Evolutionary conservation across 2,888 invertebrate species (phyloP).

Genomic region (Autographa pulchrina): DNA sequence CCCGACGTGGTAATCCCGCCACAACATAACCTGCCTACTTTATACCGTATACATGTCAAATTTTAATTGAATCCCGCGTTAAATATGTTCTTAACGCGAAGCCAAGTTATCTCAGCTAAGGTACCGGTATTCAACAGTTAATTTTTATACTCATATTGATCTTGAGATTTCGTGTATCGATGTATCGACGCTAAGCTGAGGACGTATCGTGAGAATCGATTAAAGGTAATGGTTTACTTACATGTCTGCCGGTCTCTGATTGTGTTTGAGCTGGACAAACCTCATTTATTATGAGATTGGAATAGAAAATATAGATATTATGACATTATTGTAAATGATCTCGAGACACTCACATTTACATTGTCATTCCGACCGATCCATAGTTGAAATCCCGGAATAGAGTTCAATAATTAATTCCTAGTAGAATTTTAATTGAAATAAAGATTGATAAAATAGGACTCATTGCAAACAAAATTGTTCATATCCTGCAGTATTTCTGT

Average conservation of each 20-base stretch:
- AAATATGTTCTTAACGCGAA: constrained; percentile 76
- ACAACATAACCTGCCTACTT: constrained; percentile 58
- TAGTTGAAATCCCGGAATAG: not conserved
- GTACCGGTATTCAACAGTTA: constrained; percentile 31
- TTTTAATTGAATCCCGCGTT: constrained; percentile 82
- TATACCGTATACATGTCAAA: constrained; percentile 79
- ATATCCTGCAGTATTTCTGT: not conserved
- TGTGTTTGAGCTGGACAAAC: not conserved
- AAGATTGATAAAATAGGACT: not conserved
- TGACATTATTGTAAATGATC: too few species aligned
- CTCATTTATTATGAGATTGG: not conserved
- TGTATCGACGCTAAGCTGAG: constrained; percentile 22
- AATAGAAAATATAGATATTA: not conserved
- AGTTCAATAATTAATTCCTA: not conserved
- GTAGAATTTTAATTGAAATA: too few species aligned
- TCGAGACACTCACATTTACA: too few species aligned
- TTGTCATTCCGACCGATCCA: too few species aligned
- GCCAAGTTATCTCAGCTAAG: constrained; percentile 47
- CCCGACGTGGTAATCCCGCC: constrained; percentile 55
- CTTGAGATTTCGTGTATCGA: constrained; percentile 33
- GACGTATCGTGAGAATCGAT: constrained; percentile 53
- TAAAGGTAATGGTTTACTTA: constrained; percentile 43
- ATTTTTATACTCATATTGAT: constrained; percentile 43
- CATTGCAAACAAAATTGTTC: not conserved
- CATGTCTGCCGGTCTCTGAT: not conserved